A percentile compares a stretch with the other conserved stretches of the same genome.
Conservation (phyloP, 2,113 vertebrate genomes). For the Typhlomys cinereus region DNA sequence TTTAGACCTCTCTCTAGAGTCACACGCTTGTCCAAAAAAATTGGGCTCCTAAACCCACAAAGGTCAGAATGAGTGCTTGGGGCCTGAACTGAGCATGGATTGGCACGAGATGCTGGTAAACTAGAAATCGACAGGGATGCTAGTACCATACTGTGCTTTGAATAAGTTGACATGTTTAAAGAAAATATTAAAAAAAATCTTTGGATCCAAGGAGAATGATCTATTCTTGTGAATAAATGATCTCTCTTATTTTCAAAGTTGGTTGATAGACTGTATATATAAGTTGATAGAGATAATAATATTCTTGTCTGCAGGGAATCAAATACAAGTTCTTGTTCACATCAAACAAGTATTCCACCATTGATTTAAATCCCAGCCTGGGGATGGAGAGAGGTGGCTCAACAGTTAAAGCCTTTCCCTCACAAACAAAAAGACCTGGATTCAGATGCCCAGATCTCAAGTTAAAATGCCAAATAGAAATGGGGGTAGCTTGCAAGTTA, state of each 20-base stretch:
- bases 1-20: background rate
- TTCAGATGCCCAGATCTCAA: too few species aligned
- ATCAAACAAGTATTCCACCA: background rate
- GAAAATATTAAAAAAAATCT: conserved; percentile 39
- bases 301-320: background rate
- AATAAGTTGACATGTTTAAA: background rate
- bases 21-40: background rate
- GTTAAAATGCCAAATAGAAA: too few species aligned
- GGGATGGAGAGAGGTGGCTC: too few species aligned
- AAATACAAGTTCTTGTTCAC: background rate
- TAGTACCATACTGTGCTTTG: background rate
- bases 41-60: background rate
- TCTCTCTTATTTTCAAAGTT: background rate
- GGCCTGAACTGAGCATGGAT: background rate
- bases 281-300: background rate
- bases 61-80: background rate
- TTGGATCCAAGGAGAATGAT: background rate
- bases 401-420: too few species aligned
- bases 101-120: too few species aligned
- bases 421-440: too few species aligned
- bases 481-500: too few species aligned
- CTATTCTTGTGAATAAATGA: conserved; percentile 13
- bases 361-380: background rate
- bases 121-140: background rate
- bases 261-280: background rate